Percentiles rank a stretch among this genome's conserved stretches.
phyloP scores from a whole-genome alignment of 2,113 vertebrate genomes.

The Neodontobutis hainanensis region DNA sequence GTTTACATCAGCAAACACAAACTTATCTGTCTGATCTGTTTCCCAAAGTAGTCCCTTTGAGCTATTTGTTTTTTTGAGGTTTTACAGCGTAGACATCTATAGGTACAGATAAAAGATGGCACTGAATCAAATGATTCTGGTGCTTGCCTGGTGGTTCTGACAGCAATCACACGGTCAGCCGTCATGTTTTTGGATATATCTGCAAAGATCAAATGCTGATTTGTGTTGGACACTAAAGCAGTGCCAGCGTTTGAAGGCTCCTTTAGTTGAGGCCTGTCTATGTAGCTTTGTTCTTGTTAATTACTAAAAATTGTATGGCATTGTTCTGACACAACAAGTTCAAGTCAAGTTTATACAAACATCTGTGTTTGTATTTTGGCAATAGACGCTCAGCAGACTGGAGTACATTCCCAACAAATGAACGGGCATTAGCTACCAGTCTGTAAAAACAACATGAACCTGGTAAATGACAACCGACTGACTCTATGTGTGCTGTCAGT shows the following conservation, averaged over 20 bases:
- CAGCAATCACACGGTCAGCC: slow-evolving; percentile 30
- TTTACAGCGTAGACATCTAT: slow-evolving; percentile 22
- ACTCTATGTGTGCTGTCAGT: no score
- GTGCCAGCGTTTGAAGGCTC: slow-evolving; percentile 21
- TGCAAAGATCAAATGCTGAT: slow-evolving; percentile 39
- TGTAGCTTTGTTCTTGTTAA: slow-evolving; percentile 40
- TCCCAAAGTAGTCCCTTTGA: slow-evolving; percentile 23
- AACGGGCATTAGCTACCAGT: no score
- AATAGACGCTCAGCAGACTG: no score
- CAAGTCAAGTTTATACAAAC: no score
- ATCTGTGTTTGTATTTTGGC: no score
- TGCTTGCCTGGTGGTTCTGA: slow-evolving; percentile 33
- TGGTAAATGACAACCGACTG: no score
- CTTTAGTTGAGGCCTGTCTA: slow-evolving; percentile 8
- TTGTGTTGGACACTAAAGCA: slow-evolving; percentile 35
- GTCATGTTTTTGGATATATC: slow-evolving; percentile 51
- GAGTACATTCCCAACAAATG: no score
- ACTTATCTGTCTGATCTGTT: slow-evolving; percentile 27
- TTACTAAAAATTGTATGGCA: slow-evolving; percentile 16
- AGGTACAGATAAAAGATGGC: slow-evolving; percentile 56
- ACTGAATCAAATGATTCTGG: slow-evolving; percentile 42
- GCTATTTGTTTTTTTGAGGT: slow-evolving; percentile 58
- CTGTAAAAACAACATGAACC: no score
- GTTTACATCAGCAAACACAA: slow-evolving; percentile 45
- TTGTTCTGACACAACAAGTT: slow-evolving; percentile 2